phyloP scores from a whole-genome alignment of 2,888 invertebrate genomes.

The Erebia epiphron region DNA sequence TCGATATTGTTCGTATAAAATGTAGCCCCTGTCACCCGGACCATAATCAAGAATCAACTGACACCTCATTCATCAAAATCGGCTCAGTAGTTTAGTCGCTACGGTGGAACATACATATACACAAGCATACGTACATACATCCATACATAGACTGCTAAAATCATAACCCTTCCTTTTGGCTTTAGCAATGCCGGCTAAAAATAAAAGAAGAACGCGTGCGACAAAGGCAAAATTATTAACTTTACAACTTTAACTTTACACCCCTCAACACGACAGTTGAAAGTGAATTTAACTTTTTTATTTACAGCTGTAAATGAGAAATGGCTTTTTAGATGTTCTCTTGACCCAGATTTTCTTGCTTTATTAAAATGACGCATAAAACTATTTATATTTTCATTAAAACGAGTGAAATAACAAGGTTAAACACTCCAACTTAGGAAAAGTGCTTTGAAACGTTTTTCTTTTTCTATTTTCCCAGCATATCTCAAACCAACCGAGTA shows the following conservation, averaged over 20 bases:
- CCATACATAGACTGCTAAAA: too few species aligned
- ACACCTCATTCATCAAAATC: too few species aligned
- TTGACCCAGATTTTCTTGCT: slow-evolving; percentile 22
- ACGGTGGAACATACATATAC: too few species aligned
- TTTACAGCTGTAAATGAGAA: slow-evolving; percentile 25
- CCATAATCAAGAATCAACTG: too few species aligned
- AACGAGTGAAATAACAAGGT: background rate
- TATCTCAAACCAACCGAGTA: too few species aligned
- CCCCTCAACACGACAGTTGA: slow-evolving; percentile 32
- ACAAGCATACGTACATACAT: too few species aligned
- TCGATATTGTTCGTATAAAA: too few species aligned
- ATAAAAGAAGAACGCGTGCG: slow-evolving; percentile 23
- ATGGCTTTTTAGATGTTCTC: slow-evolving; percentile 26
- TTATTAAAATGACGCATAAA: slow-evolving; percentile 8
- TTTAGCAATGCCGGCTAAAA: background rate
- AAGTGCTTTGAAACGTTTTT: background rate
- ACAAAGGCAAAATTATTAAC: slow-evolving; percentile 28
- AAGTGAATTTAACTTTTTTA: slow-evolving; percentile 30
- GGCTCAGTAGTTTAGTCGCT: too few species aligned
- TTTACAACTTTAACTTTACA: slow-evolving; percentile 32
- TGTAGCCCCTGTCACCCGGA: too few species aligned
- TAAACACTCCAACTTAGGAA: background rate
- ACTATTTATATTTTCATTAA: slow-evolving; percentile 3
- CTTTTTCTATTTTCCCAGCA: too few species aligned
- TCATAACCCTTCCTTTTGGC: too few species aligned